These are phyloP conservation scores for Invenusta paracnida DNA, from an alignment of 2,888 invertebrate species.

Conservation along the genomic window DNA sequence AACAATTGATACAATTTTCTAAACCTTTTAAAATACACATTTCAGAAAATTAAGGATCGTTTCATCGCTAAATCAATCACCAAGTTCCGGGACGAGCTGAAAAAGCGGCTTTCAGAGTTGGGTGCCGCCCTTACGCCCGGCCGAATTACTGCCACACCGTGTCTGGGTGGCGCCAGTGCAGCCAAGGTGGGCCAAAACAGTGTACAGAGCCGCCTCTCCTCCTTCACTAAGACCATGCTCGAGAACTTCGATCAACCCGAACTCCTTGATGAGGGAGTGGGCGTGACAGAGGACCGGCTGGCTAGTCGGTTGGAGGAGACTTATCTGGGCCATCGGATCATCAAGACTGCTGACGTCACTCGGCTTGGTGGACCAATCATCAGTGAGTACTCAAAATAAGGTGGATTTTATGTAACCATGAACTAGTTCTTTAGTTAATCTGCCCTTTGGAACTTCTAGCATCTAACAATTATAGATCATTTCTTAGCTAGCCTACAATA, in stretches of 20 bases:
- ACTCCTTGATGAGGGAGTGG: neutral
- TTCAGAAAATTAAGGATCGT: neutral
- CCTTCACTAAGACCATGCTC: neutral
- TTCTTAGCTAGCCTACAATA: too few species aligned
- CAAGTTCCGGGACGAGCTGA: neutral
- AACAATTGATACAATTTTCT: too few species aligned
- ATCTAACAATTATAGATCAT: too few species aligned
- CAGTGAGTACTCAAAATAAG: neutral
- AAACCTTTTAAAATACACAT: too few species aligned
- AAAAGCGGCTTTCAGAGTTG: neutral
- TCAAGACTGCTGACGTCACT: neutral
- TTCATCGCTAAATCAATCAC: neutral
- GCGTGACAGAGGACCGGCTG: neutral
- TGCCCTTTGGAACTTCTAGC: too few species aligned
- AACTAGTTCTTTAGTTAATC: too few species aligned
- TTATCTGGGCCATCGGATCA: constrained; percentile 20
- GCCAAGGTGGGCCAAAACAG: neutral
- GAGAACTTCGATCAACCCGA: constrained; percentile 5
- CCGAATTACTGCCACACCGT: neutral
- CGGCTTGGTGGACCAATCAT: neutral
- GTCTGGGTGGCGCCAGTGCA: neutral
- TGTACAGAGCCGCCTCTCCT: neutral
- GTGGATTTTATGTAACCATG: too few species aligned
- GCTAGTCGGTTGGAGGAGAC: neutral
- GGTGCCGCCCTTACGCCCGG: neutral